Percentiles rank a stretch among this genome's conserved stretches.
Evolutionary conservation across 1,140 invertebrate genomes (phyloP).

Genomic region (Batillaria attramentaria): DNA sequence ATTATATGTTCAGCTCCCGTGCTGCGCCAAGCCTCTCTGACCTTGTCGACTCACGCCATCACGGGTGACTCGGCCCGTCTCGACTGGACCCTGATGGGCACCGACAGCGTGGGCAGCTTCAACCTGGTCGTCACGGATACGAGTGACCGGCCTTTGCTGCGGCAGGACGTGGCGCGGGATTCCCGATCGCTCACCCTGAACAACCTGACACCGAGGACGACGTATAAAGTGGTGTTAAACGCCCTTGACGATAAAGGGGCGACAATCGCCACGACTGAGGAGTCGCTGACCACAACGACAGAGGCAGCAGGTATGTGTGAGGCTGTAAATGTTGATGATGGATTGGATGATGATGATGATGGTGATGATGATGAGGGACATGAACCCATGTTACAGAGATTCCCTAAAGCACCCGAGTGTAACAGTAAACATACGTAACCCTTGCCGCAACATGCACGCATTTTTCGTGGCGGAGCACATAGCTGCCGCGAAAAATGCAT

Average conservation of each 20-base stretch:
- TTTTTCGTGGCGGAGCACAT: no score
- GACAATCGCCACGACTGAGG: background rate
- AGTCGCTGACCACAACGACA: conserved; percentile 1
- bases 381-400: no score
- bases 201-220: conserved; percentile 12
- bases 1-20: no score
- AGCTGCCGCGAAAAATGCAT: no score
- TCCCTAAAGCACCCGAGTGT: no score
- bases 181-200: conserved; percentile 15
- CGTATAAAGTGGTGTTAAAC: conserved; percentile 6
- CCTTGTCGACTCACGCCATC: conserved; percentile 3
- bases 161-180: conserved; percentile 26
- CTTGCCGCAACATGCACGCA: no score
- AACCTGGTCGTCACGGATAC: conserved; percentile 4
- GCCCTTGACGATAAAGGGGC: conserved; percentile 21
- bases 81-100: conserved; percentile 22
- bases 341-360: no score
- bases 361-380: no score
- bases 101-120: background rate
- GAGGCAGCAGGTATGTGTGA: conserved; percentile 1
- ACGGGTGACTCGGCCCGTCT: background rate
- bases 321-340: no score
- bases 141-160: conserved; percentile 12
- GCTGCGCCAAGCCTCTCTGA: conserved; percentile 7
- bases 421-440: no score